Conservation (phyloP, 2,797 vertebrate genomes). For the Neoniphon sammara region DNA sequence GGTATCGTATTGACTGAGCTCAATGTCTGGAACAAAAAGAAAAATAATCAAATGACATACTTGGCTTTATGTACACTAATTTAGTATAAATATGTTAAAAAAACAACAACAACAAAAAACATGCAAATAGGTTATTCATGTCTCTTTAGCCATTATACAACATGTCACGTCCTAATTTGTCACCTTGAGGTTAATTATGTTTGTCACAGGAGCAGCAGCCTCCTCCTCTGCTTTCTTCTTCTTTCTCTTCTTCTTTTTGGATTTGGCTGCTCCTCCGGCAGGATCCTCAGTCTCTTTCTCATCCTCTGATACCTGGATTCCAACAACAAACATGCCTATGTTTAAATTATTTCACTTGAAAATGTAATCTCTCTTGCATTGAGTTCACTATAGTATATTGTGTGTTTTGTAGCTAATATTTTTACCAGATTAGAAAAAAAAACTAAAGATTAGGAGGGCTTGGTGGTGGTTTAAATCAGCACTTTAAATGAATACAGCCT, state of each 20-base stretch:
- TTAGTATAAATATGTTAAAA: neutral
- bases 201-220: slow-evolving; percentile 82
- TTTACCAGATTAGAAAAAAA: too few species aligned
- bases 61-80: neutral
- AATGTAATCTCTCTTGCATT: neutral
- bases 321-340: slow-evolving; percentile 13
- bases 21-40: slow-evolving; percentile 44
- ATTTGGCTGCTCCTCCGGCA: slow-evolving; percentile 83
- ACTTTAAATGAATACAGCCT: too few species aligned
- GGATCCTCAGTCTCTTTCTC: slow-evolving; percentile 89
- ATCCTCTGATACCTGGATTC: slow-evolving; percentile 85
- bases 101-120: neutral
- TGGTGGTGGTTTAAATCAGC: neutral
- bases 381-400: too few species aligned
- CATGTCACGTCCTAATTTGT: slow-evolving; percentile 6
- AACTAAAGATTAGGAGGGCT: neutral
- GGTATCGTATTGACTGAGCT: slow-evolving; percentile 58
- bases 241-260: slow-evolving; percentile 97
- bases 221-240: slow-evolving; percentile 92
- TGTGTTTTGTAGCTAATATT: too few species aligned
- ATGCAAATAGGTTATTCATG: too few species aligned
- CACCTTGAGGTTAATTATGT: neutral
- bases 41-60: neutral
- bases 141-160: neutral
- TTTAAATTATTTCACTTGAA: neutral